Base-by-base conservation (phyloP, 92 coral and sea anemone genomes). In the Hydrozoanthus gracilis region DNA sequence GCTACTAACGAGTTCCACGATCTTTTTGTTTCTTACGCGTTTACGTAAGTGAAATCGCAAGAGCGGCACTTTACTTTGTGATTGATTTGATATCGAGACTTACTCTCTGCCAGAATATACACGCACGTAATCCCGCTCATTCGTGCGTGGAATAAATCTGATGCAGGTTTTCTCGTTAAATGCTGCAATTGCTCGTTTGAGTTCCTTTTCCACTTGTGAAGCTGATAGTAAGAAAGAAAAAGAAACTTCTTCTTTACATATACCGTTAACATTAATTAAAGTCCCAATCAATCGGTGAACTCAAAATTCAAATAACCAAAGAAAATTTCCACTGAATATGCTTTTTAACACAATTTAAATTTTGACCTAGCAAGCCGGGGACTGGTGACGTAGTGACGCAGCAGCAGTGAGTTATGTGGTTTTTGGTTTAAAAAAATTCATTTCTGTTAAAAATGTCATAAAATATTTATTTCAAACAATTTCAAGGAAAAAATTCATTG, bases 61-160 rank as follows among this genome's bases (percentile, higher is more conserved):
- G 72, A 58, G 56, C 44, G 18, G 18, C 88, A 75, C 17, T 76
- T 76, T 2, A 86, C 88, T 76, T 76, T 76, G 70, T 76, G 75
- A 18, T 73, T 58, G 75, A 71, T 86, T 55, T 73, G 82, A 7
- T 54, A 11, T 60, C 4, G 15, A 0, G 8, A 47, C 77, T 47
- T 73, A 73, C 77, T 73, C 54, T 8, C 27, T 27, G 18, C 77
- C 77, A 46, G 77, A 35, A 47, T 48, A 73, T 13, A 73, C 49
- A 35, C 77, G 55, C 47, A 73, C 35, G 27, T 73, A 73, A 49
- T 73, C 56, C 5, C 20, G 55, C 77, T 73, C 60, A 6, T 7
- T 47, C 1, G 4, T 73, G 77, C 77, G 77, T 3, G 39, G 77
- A 73, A 47, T 56, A 47, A 73, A 73, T 11, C 77, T 48, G 54